Percentiles rank a stretch among this genome's conserved stretches.
These are phyloP conservation scores for Mesocricetus auratus DNA, from an alignment of 2,113 vertebrate genomes.

Conservation along the genomic window DNA sequence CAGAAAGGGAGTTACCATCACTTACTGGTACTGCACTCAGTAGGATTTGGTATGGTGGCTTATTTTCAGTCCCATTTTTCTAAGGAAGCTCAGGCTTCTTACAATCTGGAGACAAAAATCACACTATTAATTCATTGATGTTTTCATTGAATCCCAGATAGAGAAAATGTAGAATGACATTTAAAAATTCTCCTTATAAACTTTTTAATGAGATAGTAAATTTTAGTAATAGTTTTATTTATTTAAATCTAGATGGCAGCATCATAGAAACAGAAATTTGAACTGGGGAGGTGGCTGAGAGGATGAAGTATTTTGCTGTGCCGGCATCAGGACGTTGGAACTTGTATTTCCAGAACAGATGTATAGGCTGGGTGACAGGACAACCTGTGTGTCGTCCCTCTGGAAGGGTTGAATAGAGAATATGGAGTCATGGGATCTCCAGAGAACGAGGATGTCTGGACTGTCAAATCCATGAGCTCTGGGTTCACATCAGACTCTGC, in stretches of 20 bases:
- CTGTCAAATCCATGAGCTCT: neutral
- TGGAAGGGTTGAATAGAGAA: no score
- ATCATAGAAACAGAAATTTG: neutral
- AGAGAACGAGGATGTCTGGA: neutral
- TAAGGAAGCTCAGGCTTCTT: fast-evolving
- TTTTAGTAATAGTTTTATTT: neutral
- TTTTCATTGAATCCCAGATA: neutral
- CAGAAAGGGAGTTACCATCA: neutral
- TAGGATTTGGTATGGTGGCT: neutral
- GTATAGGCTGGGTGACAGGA: neutral
- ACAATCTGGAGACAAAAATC: neutral
- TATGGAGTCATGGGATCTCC: neutral
- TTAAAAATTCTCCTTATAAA: neutral
- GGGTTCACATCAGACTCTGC: neutral
- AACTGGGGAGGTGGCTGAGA: no score
- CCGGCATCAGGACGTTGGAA: neutral
- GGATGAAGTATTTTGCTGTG: neutral
- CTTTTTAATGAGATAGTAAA: neutral
- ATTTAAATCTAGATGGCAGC: neutral
- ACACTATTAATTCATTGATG: neutral
- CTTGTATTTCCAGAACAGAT: no score
- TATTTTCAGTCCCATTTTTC: neutral
- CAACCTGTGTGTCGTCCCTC: neutral
- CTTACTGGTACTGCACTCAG: neutral
- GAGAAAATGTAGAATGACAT: neutral